Evolutionary conservation across 1,140 invertebrate genomes (phyloP).

Genomic region (Acromyrmex charruanus): DNA sequence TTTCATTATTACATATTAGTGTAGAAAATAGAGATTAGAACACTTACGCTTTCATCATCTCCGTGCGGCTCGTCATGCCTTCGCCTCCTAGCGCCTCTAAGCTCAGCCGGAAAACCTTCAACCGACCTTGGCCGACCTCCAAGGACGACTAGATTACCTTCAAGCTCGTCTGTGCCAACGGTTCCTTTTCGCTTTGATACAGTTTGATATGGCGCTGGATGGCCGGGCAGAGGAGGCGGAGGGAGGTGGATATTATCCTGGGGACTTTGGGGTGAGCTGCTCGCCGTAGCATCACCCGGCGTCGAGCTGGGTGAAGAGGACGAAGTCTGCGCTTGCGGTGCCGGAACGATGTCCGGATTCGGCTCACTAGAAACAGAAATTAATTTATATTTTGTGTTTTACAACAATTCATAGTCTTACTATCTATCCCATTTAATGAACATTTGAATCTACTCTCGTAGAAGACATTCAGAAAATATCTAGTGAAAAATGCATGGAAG

Average conservation of each 20-base stretch:
- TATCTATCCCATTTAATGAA: background rate
- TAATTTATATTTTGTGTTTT: slow-evolving; percentile 36
- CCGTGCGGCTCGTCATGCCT: slow-evolving; percentile 80
- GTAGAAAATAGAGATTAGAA: background rate
- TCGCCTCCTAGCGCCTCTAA: slow-evolving; percentile 90
- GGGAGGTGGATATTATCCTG: slow-evolving; percentile 90
- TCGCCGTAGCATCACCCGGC: slow-evolving; percentile 87
- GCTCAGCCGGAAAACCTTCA: slow-evolving; percentile 90
- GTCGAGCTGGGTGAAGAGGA: slow-evolving; percentile 90
- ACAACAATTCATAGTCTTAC: background rate
- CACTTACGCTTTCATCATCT: slow-evolving; percentile 79
- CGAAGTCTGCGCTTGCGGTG: slow-evolving; percentile 91
- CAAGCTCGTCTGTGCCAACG: slow-evolving; percentile 89
- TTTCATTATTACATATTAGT: background rate
- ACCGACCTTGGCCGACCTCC: slow-evolving; percentile 95
- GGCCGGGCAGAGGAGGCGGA: slow-evolving; percentile 93
- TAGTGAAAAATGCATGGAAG: background rate
- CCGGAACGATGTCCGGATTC: slow-evolving; percentile 92
- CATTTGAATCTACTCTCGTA: background rate
- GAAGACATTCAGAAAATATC: background rate
- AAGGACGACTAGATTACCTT: slow-evolving; percentile 92
- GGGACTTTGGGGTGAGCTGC: slow-evolving; percentile 89
- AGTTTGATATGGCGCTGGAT: slow-evolving; percentile 91
- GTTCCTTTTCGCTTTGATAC: slow-evolving; percentile 92
- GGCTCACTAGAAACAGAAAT: slow-evolving; percentile 87